Evolutionary conservation across 2,888 invertebrate genomes (phyloP).

Genomic region (Patella caerulea): DNA sequence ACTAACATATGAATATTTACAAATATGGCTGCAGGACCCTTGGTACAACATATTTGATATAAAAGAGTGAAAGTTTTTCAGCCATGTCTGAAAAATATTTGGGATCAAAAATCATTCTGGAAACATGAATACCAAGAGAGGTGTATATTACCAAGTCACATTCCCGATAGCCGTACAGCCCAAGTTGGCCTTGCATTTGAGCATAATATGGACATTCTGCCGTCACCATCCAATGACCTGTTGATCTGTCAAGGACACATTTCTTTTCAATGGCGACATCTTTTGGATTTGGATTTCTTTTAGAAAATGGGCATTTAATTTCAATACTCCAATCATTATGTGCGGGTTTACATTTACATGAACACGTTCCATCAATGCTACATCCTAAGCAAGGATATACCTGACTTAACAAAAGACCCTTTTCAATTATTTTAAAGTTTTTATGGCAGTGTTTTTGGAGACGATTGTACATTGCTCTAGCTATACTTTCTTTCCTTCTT

Average conservation of each 20-base stretch:
- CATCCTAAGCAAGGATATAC: conserved; percentile 15
- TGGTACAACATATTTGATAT: conserved; percentile 15
- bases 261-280: conserved; percentile 14
- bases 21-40: not conserved
- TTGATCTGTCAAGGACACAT: not conserved
- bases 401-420: conserved; percentile 13
- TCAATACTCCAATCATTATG: conserved; percentile 17
- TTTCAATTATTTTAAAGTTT: not conserved
- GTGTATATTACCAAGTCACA: conserved; percentile 27
- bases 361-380: conserved; percentile 16
- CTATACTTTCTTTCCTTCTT: not conserved
- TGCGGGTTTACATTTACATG: conserved; percentile 12
- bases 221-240: not conserved
- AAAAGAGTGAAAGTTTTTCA: too few relatives aligned
- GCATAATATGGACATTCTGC: conserved; percentile 16
- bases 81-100: conserved; percentile 4
- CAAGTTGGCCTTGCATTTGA: conserved; percentile 24
- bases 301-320: conserved; percentile 19
- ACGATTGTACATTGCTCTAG: not conserved
- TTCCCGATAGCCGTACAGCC: conserved; percentile 4
- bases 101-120: conserved; percentile 10
- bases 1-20: too few relatives aligned
- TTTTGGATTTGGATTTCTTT: not conserved
- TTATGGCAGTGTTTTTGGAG: not conserved
- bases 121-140: conserved; percentile 19